phyloP scores from a whole-genome alignment of 2,797 vertebrate species.

The Brotogeris chrysoptera region DNA sequence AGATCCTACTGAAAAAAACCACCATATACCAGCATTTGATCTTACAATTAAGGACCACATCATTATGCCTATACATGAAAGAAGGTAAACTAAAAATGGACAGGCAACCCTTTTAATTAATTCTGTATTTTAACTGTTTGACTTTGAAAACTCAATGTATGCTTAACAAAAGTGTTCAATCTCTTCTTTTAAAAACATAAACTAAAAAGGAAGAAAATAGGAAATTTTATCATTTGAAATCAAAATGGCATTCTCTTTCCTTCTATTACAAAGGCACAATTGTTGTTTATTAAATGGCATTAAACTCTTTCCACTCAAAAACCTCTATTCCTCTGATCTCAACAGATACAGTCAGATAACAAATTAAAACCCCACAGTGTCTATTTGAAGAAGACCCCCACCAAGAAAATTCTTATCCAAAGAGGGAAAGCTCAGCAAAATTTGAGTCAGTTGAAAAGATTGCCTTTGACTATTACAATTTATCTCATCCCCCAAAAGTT shows the following conservation, averaged over 20 bases:
- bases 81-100: constrained; percentile 5
- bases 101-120: background rate
- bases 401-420: constrained; percentile 4
- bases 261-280: background rate
- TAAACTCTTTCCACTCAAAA: background rate
- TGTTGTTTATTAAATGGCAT: background rate
- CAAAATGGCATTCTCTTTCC: background rate
- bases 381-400: background rate
- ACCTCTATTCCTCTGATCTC: constrained; percentile 1
- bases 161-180: background rate
- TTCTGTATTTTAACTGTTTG: constrained; percentile 4
- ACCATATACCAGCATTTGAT: background rate
- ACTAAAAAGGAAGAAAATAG: background rate
- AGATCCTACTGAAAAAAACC: background rate
- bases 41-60: background rate
- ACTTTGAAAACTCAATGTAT: background rate
- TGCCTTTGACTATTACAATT: background rate
- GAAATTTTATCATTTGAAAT: background rate
- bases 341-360: background rate
- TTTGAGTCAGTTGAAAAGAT: background rate
- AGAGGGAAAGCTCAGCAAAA: background rate
- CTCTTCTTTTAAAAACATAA: background rate
- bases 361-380: background rate
- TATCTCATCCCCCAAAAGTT: background rate
- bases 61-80: background rate